A percentile compares a stretch with the other conserved stretches of the same genome.
Conservation (phyloP, 2,888 invertebrate species). For the Drosophila hamatofila region DNA sequence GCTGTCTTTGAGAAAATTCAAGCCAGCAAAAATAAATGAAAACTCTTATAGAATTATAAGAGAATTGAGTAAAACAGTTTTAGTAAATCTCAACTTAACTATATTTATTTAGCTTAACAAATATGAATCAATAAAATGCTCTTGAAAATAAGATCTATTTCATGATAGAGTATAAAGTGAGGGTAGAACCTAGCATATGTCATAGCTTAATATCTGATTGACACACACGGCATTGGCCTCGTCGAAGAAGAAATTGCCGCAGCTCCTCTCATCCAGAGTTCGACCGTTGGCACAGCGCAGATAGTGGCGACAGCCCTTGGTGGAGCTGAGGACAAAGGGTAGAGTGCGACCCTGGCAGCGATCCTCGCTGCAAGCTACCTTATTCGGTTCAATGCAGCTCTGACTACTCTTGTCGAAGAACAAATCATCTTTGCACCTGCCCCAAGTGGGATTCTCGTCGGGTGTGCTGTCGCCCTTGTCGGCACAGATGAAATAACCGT, state of each 20-base stretch:
- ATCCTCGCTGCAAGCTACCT: conserved; percentile 64
- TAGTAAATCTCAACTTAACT: conserved; percentile 1
- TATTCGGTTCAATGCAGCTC: conserved; percentile 58
- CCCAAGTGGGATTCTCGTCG: conserved; percentile 69
- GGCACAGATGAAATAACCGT: conserved; percentile 76
- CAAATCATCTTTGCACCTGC: conserved; percentile 57
- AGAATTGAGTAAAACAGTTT: neutral
- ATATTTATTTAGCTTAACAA: conserved; percentile 9
- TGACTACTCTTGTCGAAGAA: conserved; percentile 69
- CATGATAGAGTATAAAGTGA: neutral
- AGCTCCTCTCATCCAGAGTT: conserved; percentile 54
- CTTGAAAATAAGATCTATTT: conserved; percentile 19
- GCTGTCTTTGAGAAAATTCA: neutral
- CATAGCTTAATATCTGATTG: conserved; percentile 46
- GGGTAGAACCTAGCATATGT: conserved; percentile 48
- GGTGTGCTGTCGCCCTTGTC: conserved; percentile 21
- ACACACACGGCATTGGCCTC: conserved; percentile 66
- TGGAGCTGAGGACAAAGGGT: conserved; percentile 65
- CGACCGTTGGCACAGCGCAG: conserved; percentile 64
- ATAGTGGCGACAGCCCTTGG: conserved; percentile 76
- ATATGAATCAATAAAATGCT: conserved; percentile 17
- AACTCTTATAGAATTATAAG: neutral
- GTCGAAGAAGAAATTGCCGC: conserved; percentile 78
- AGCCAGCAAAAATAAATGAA: neutral
- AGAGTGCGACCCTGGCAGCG: conserved; percentile 80